phyloP scores from a whole-genome alignment of 2,797 vertebrate genomes.

The Acanthopagrus latus region DNA sequence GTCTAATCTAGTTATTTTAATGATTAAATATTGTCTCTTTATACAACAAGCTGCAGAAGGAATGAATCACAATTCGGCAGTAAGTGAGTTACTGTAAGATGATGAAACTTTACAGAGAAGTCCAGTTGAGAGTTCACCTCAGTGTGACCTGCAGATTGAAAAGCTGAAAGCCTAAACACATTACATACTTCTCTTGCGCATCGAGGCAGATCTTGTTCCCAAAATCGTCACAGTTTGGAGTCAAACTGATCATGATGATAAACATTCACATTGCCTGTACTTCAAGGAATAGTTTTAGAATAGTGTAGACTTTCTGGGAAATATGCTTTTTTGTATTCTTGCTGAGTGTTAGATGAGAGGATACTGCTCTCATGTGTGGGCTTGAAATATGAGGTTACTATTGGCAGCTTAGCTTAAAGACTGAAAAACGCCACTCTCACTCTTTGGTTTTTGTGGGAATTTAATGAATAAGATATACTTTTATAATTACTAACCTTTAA shows the following conservation, averaged over 20 bases:
- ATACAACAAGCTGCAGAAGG: neutral
- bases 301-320: neutral
- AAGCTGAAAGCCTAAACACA: neutral
- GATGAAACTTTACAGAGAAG: constrained; percentile 19
- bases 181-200: neutral
- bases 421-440: no score
- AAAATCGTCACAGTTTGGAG: neutral
- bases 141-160: constrained; percentile 17
- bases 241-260: neutral
- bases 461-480: no score
- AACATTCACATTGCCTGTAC: neutral
- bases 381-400: neutral
- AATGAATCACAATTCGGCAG: constrained; percentile 21
- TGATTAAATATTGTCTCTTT: neutral
- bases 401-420: neutral
- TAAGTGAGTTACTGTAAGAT: no score
- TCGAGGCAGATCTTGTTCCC: neutral
- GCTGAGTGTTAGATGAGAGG: neutral
- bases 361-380: neutral
- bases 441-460: no score
- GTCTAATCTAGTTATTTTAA: neutral
- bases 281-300: neutral
- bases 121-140: constrained; percentile 10
- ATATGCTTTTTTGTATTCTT: neutral
- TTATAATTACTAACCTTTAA: no score